A percentile compares a stretch with the other conserved stretches of the same genome.
phyloP scores from a whole-genome alignment of 2,888 invertebrate genomes.

The Ectropis crepuscularia region DNA sequence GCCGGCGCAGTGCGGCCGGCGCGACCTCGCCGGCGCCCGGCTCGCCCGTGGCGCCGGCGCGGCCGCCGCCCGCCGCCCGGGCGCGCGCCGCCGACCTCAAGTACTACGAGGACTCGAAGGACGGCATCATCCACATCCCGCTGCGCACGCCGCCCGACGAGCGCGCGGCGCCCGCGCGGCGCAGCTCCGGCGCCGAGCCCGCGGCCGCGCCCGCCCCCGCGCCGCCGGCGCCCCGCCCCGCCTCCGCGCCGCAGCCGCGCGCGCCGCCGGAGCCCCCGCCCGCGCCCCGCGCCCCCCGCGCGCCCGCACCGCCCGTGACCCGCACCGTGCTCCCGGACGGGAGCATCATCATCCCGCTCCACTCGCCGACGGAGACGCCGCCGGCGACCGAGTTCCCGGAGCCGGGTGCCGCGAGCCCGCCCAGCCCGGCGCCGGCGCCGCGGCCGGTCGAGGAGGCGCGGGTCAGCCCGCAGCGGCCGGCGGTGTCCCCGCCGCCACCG shows the following conservation, averaged over 20 bases:
- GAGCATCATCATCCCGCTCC: conserved; percentile 84
- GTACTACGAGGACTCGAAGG: conserved; percentile 87
- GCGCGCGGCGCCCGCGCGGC: conserved; percentile 54
- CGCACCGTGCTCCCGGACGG: conserved; percentile 81
- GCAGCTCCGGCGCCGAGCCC: conserved; percentile 41
- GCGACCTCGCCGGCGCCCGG: conserved; percentile 64
- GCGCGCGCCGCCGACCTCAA: conserved; percentile 66
- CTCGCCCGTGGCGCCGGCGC: conserved; percentile 66
- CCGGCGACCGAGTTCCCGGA: conserved; percentile 41
- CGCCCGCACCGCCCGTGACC: conserved; percentile 35
- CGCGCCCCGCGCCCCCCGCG: conserved; percentile 4
- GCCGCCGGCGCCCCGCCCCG: conserved; percentile 51
- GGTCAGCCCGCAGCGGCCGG: conserved; percentile 21
- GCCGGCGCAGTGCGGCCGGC: conserved; percentile 58
- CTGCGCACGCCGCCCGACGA: conserved; percentile 90
- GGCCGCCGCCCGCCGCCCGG: conserved; percentile 49
- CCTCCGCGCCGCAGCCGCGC: conserved; percentile 50
- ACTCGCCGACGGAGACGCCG: conserved; percentile 73
- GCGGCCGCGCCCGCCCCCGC: conserved; percentile 41
- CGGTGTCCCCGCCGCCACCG: conserved; percentile 36
- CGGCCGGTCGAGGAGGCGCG: conserved; percentile 24
- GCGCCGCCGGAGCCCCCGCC: conserved; percentile 40
- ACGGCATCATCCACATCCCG: conserved; percentile 89
- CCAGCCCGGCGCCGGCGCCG: conserved; percentile 16
- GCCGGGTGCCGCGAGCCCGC: conserved; percentile 30